phyloP scores from a whole-genome alignment of 1,140 invertebrate genomes.

The Drosophila lacertosa region DNA sequence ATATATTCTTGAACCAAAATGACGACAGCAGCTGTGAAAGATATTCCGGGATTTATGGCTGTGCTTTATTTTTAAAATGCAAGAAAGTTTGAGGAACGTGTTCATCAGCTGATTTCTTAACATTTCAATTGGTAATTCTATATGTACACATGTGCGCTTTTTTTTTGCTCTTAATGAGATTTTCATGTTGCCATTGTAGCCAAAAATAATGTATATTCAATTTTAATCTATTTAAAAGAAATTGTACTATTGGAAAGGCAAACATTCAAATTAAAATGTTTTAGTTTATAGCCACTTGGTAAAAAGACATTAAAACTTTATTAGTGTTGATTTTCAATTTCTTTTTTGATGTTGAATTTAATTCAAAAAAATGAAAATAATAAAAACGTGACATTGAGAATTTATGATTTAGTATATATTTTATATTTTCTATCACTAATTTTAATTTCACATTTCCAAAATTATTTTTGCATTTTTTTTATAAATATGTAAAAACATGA shows the following conservation, averaged over 20 bases:
- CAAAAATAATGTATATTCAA: conserved; percentile 8
- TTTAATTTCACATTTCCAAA: too few relatives aligned
- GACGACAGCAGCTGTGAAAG: conserved; percentile 61
- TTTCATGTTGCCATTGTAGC: neutral
- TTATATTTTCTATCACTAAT: too few relatives aligned
- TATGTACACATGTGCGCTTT: conserved; percentile 4
- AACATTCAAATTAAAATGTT: conserved; percentile 9
- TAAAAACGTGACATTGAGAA: too few relatives aligned
- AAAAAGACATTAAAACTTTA: neutral
- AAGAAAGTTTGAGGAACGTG: conserved; percentile 27
- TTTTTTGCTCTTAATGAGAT: conserved; percentile 10
- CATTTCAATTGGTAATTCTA: conserved; percentile 10
- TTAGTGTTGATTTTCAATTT: too few relatives aligned
- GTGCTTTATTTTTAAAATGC: conserved; percentile 17
- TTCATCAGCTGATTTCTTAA: conserved; percentile 24
- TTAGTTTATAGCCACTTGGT: neutral
- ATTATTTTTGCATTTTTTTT: too few relatives aligned
- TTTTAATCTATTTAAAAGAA: too few relatives aligned
- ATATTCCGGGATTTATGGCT: conserved; percentile 46
- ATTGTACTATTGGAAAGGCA: neutral
- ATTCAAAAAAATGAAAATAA: too few relatives aligned
- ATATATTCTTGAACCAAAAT: conserved; percentile 31
- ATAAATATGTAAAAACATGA: too few relatives aligned
- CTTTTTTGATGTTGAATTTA: too few relatives aligned
- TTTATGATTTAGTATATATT: too few relatives aligned